Conservation (phyloP, 2,113 vertebrate genomes). For the Embiotoca jacksoni region DNA sequence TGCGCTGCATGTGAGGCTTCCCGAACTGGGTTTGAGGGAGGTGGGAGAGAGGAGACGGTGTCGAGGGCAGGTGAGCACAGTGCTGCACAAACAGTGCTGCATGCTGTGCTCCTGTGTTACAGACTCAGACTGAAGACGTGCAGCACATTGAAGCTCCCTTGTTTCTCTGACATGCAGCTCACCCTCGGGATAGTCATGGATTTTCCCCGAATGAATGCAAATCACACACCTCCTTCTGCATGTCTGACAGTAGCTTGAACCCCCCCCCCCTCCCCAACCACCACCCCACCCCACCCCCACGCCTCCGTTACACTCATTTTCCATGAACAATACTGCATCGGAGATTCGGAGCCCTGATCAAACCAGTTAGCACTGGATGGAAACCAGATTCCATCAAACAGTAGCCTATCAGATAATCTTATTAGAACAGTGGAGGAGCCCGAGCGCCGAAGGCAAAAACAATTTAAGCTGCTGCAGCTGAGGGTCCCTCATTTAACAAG, state of each 20-base stretch:
- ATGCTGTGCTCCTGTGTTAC: constrained; percentile 6
- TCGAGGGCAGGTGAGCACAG: constrained; percentile 2
- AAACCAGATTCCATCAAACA: constrained; percentile 63
- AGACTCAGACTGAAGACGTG: constrained; percentile 34
- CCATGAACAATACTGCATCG: constrained; percentile 45
- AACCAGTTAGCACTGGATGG: constrained; percentile 71
- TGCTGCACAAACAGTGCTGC: neutral
- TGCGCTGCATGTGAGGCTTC: constrained; percentile 59
- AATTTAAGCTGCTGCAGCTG: constrained; percentile 32
- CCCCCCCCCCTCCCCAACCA: constrained; percentile 24
- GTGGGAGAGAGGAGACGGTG: neutral
- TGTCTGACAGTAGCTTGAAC: constrained; percentile 49
- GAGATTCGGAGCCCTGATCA: constrained; percentile 67
- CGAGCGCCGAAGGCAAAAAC: constrained; percentile 35
- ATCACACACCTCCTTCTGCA: constrained; percentile 53
- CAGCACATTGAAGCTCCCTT: constrained; percentile 40
- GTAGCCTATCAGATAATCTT: constrained; percentile 54
- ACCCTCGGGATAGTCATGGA: constrained; percentile 39
- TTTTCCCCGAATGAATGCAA: constrained; percentile 50
- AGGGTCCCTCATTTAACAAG: constrained; percentile 12
- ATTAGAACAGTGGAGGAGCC: constrained; percentile 47
- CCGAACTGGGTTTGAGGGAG: constrained; percentile 37
- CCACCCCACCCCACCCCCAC: neutral
- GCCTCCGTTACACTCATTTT: constrained; percentile 36
- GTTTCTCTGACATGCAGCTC: constrained; percentile 29